Base-by-base conservation (phyloP, 2,888 invertebrate species). In the Oscheius sp. region DNA sequence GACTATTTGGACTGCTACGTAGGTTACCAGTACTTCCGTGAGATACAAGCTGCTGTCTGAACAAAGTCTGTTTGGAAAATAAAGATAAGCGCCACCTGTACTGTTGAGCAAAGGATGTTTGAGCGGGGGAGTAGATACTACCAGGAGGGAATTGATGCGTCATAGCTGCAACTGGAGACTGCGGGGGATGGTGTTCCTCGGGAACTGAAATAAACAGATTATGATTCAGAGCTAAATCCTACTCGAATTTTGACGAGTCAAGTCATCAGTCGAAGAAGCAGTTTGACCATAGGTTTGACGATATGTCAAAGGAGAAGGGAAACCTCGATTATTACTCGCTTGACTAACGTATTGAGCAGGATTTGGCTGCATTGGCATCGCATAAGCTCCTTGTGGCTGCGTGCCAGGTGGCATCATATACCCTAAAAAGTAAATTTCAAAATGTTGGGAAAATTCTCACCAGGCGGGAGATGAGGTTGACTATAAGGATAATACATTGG, bases 401-500 rank as follows among this genome's bases (percentile, higher is more conserved):
- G 55, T 34, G 10, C 64, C 64, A 29, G 55, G 66, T 8, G 66
- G 66, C 25, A 66, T 55, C 8, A 66, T 46, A 25, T 53, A 66
- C 5, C 66, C 66, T 66, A 20, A 12, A 65, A 42, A 42, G 3
- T 15, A 6, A 45, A 48, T 10, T 33, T 17, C 3, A 64, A 27
- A 48, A n/a, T 4, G 12, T 2, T 1, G 20, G 17, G 6, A 33
- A 17, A 31, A 1, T 31, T 17, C 17, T 3, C 25, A 64, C 50
- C 64, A 20, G 31, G 64, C 12, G 45, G 48, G 8, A 46, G 37
- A 39, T 58, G 53, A n/a, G n/a, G n/a, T 27, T 66, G 72, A 10
- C 65, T 53, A 69, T 75, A 72, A 12, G 67, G 71, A 61, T 74
- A 78, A 52, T 69, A 74, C 71, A 75, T 72, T 2, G 65, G 74